Evolutionary conservation across 2,113 vertebrate species (phyloP).

Genomic region (Spheniscus mendiculus): DNA sequence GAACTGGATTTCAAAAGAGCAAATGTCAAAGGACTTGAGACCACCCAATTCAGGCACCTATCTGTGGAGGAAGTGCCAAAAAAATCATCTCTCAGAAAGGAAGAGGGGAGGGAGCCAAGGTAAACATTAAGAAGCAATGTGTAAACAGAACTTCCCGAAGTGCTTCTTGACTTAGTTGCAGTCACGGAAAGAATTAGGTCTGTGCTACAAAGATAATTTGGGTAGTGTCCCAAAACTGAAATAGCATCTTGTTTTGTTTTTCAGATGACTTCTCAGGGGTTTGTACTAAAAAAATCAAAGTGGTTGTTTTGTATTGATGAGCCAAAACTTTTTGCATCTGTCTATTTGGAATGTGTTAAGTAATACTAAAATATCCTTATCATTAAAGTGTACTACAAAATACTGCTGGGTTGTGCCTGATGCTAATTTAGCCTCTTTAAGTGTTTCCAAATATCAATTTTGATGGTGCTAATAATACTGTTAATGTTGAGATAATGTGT

Average conservation of each 20-base stretch:
- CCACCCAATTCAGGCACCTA: background rate
- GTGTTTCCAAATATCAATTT: background rate
- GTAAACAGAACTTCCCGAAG: background rate
- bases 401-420: background rate
- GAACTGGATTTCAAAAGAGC: background rate
- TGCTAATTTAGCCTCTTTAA: background rate
- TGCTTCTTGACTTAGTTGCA: background rate
- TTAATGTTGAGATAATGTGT: background rate
- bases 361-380: background rate
- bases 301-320: background rate
- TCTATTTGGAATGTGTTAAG: rapidly evolving
- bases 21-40: background rate
- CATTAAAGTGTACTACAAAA: background rate
- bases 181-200: background rate
- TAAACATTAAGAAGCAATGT: background rate
- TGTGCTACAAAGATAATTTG: background rate
- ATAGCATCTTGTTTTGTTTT: background rate
- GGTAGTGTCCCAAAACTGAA: background rate
- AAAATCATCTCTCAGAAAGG: background rate
- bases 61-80: background rate
- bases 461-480: background rate
- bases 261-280: background rate
- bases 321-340: background rate
- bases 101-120: background rate
- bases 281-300: background rate